Evolutionary conservation across 2,888 invertebrate genomes (phyloP).

Genomic region (Oxystoma pomonae): DNA sequence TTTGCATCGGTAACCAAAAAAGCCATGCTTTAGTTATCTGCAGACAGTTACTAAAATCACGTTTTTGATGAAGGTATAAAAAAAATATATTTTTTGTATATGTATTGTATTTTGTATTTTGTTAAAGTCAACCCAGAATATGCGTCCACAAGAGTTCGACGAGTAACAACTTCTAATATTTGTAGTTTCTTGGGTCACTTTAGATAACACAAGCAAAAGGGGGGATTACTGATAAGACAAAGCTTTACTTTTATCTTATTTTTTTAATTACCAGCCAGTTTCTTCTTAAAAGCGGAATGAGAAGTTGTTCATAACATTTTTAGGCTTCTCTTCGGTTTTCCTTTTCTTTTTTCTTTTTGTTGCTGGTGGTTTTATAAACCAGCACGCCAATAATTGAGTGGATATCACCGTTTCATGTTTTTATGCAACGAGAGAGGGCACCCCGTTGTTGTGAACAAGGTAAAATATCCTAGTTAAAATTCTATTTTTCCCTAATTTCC

Average conservation of each 20-base stretch:
- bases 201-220: not conserved
- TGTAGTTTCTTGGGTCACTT: not conserved
- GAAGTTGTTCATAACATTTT: not conserved
- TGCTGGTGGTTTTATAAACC: conserved; percentile 10
- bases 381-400: not conserved
- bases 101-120: too few relatives aligned
- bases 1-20: too few relatives aligned
- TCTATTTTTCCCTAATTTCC: too few relatives aligned
- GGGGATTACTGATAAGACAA: not conserved
- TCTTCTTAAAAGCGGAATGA: not conserved
- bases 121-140: too few relatives aligned
- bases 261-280: not conserved
- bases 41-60: too few relatives aligned
- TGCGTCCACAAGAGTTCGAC: too few relatives aligned
- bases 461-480: too few relatives aligned
- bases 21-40: too few relatives aligned
- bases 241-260: not conserved
- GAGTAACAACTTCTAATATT: not conserved
- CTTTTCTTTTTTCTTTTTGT: not conserved
- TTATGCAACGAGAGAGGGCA: conserved; percentile 12
- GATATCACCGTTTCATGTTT: conserved; percentile 11
- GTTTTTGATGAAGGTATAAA: too few relatives aligned
- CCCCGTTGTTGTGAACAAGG: conserved; percentile 13
- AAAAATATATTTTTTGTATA: too few relatives aligned
- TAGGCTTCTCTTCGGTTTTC: not conserved